Evolutionary conservation across 2,797 vertebrate species (phyloP), one percentile per base, ranked within the genome.

Genomic region (Alcedo quadribrachys): DNA sequence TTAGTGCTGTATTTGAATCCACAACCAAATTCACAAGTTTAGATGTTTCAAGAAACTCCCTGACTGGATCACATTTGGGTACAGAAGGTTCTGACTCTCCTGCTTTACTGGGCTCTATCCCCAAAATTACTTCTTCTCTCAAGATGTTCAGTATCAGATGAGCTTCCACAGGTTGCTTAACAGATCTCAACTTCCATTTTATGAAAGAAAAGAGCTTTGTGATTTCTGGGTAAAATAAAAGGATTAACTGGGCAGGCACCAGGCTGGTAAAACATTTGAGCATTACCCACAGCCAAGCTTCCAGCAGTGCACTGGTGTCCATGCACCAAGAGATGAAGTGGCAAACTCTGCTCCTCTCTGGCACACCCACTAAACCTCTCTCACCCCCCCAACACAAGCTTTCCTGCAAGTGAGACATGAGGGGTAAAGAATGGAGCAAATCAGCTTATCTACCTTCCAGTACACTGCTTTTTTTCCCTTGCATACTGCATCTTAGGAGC

Each of bases 271-370:
- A 55, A 42, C 14, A 58, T 12, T 35, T 25, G 8, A 37, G 6
- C 20, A 35, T 9, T 24, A 37, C 1, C 48, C 48, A 50, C n/a
- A 20, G 25, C 4, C 16, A 51, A 1, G 4, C 27, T 28, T 30
- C 15, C 25, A 51, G 50, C 27, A 61, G 28, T 1, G 7, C 12
- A 19, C n/a, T 8, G 37, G 8, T 30, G 22, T 15, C 42, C 20
- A 6, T 3, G 8, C 50, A 51, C 6, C 19, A 51, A 27, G 0
- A 54, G 53, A 27, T 21, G 33, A 33, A 1, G 25, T 0, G 3
- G n/a, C 12, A 45, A 67, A 48, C 60, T 55, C 68, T 42, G 65
- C 30, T 71, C 53, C 42, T 70, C n/a, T 58, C 68, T 22, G 27
- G 20, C 17, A 30, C 14, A 10, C n/a, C 54, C 45, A 33, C 7